Evolutionary conservation across 53 echinoderm and acorn worm genomes (phyloP), one percentile per base, ranked within the genome.

Genomic region (Stichopus horrens): DNA sequence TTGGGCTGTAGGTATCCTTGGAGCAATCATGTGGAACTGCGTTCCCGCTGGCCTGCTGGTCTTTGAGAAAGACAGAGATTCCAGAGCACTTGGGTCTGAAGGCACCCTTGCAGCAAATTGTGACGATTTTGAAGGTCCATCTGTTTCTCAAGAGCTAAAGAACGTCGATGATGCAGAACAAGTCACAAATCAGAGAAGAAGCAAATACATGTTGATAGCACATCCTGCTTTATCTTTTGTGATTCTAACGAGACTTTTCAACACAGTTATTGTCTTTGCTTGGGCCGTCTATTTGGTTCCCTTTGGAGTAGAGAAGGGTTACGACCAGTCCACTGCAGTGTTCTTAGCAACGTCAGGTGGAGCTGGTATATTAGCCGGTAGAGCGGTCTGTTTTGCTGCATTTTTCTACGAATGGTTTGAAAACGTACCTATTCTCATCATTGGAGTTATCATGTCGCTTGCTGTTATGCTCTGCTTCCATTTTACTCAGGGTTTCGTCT

Each of bases 261-360:
- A 79, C 18, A 55, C 55, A 53, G 53, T 79, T n/a, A 79, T 79
- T 14, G 1, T 79, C 9, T 54, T 52, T 53, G 13, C 79, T 7
- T 79, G 79, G 79, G 79, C 79, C 9, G 53, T 79, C 54, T 79
- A 52, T 79, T 55, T 79, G 55, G 55, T 79, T 13, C 79, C 79
- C n/a, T 79, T 54, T 19, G 79, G 79, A 18, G 79, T 79, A 14
- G 16, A 53, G 52, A 79, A 79, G 53, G 79, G 79, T 5, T 79
- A 79, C 79, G 54, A 53, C 18, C 78, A 54, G 55, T 79, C 79
- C 10, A 55, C 55, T 14, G 53, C 79, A 6, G 79, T 79, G 8
- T 19, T 51, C 4, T 79, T 79, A 18, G 51, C 79, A 19, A 53
- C 79, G 16, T 14, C 55, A 5, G 79, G 79, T 23, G 79, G 79